Percentiles rank a stretch among this genome's conserved stretches.
Conservation (phyloP, 2,797 vertebrate species). For the Danio tinwini region DNA sequence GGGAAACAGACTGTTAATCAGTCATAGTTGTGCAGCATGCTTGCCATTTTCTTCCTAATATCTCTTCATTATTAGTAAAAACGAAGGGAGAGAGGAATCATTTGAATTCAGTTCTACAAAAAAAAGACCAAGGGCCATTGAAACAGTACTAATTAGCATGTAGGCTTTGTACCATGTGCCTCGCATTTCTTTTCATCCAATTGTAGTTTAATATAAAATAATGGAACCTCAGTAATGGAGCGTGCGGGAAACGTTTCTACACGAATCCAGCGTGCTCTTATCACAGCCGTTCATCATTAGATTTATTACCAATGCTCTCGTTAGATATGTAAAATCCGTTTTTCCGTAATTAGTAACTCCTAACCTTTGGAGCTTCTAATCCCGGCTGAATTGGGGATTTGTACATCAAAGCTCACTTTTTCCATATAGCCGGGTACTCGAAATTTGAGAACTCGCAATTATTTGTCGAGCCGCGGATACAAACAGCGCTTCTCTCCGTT, state of each 20-base stretch:
- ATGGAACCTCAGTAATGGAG: constrained; percentile 25
- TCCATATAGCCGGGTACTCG: constrained; percentile 77
- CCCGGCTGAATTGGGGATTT: constrained; percentile 85
- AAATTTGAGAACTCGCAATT: constrained; percentile 85
- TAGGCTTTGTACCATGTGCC: constrained; percentile 28
- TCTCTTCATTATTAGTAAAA: constrained; percentile 23
- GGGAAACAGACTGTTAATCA: constrained; percentile 42
- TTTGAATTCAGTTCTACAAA: constrained; percentile 43
- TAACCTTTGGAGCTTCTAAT: constrained; percentile 86
- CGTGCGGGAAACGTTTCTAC: neutral
- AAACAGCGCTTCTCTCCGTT: constrained; percentile 75
- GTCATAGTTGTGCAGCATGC: constrained; percentile 18
- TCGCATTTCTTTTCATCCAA: constrained; percentile 42
- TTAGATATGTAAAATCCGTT: constrained; percentile 82
- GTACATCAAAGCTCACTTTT: constrained; percentile 85
- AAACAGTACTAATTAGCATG: constrained; percentile 49
- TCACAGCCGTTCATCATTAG: constrained; percentile 73
- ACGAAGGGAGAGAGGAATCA: constrained; percentile 17
- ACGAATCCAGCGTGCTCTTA: constrained; percentile 68
- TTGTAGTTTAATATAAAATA: constrained; percentile 47
- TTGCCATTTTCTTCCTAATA: constrained; percentile 35
- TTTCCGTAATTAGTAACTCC: constrained; percentile 85
- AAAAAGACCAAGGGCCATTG: constrained; percentile 49
- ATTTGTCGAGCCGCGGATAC: constrained; percentile 83
- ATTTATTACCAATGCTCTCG: constrained; percentile 80